A percentile compares a stretch with the other conserved stretches of the same genome.
phyloP scores from a whole-genome alignment of 2,113 vertebrate genomes.

The Egretta garzetta region DNA sequence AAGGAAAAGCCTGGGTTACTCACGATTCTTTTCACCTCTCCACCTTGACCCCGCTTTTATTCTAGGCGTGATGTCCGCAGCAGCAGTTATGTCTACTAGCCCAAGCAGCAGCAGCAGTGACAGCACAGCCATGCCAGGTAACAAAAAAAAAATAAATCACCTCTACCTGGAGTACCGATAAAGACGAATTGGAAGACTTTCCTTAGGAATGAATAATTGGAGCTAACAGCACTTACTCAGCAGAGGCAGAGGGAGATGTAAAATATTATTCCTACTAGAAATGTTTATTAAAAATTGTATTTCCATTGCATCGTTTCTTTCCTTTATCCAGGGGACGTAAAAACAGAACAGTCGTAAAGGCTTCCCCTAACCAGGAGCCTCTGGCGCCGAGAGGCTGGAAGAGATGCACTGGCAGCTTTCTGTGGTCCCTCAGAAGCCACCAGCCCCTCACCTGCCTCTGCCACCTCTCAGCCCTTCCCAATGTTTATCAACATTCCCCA shows the following conservation, averaged over 20 bases:
- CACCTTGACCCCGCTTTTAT: slow-evolving; percentile 89
- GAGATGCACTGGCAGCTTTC: slow-evolving; percentile 57
- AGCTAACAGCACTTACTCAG: slow-evolving; percentile 67
- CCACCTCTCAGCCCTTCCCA: slow-evolving; percentile 71
- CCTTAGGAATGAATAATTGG: slow-evolving; percentile 42
- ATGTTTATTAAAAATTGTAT: slow-evolving; percentile 38
- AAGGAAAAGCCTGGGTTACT: slow-evolving; percentile 78
- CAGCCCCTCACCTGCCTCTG: slow-evolving; percentile 60
- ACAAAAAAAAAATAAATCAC: slow-evolving; percentile 41
- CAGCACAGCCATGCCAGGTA: slow-evolving; percentile 81
- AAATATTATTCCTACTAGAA: slow-evolving; percentile 33
- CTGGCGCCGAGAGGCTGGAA: slow-evolving; percentile 35
- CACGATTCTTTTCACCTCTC: slow-evolving; percentile 94
- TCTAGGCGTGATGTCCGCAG: slow-evolving; percentile 76
- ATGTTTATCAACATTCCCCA: slow-evolving; percentile 77
- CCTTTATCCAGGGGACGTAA: slow-evolving; percentile 19
- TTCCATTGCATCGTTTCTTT: slow-evolving; percentile 23
- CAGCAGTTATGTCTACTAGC: slow-evolving; percentile 72
- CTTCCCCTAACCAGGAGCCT: slow-evolving; percentile 29
- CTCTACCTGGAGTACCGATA: slow-evolving; percentile 60
- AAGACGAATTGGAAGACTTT: slow-evolving; percentile 65
- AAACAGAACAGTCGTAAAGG: slow-evolving; percentile 15
- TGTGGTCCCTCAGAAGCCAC: slow-evolving; percentile 53
- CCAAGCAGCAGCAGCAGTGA: slow-evolving; percentile 79
- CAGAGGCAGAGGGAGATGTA: slow-evolving; percentile 56